These are phyloP conservation scores for Synergus japonicus DNA, from an alignment of 2,888 invertebrate species.

Conservation along the genomic window DNA sequence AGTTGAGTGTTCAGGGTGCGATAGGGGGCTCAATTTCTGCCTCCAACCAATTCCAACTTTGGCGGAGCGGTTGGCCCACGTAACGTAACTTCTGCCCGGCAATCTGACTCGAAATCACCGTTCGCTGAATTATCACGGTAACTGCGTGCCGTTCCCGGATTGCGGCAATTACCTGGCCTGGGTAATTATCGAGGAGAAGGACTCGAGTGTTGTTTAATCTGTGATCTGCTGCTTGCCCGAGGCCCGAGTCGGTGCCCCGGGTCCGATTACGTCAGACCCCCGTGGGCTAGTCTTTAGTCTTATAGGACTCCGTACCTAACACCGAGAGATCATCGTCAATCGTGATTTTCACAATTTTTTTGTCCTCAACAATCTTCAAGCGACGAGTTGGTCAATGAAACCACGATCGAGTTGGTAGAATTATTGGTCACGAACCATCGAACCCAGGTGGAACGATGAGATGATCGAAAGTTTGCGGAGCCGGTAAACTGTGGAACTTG, in stretches of 20 bases:
- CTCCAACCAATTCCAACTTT: conserved; percentile 75
- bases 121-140: conserved; percentile 75
- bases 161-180: conserved; percentile 74
- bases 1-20: conserved; percentile 35
- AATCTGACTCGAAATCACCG: conserved; percentile 76
- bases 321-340: conserved; percentile 50
- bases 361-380: conserved; percentile 53
- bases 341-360: conserved; percentile 70
- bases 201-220: conserved; percentile 76
- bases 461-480: neutral
- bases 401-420: conserved; percentile 23
- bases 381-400: conserved; percentile 43
- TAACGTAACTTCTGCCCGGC: conserved; percentile 73
- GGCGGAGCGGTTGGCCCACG: conserved; percentile 60
- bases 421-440: conserved; percentile 33
- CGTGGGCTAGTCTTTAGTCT: conserved; percentile 46
- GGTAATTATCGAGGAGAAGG: conserved; percentile 76
- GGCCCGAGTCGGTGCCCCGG: conserved; percentile 57
- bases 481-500: neutral
- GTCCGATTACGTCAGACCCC: conserved; percentile 69
- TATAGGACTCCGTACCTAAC: conserved; percentile 46
- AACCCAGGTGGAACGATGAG: conserved; percentile 34
- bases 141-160: conserved; percentile 74
- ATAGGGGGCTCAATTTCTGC: conserved; percentile 57
- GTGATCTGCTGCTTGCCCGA: conserved; percentile 69